Base-by-base conservation (phyloP, 2,888 invertebrate genomes). In the Octonoba sinensis region DNA sequence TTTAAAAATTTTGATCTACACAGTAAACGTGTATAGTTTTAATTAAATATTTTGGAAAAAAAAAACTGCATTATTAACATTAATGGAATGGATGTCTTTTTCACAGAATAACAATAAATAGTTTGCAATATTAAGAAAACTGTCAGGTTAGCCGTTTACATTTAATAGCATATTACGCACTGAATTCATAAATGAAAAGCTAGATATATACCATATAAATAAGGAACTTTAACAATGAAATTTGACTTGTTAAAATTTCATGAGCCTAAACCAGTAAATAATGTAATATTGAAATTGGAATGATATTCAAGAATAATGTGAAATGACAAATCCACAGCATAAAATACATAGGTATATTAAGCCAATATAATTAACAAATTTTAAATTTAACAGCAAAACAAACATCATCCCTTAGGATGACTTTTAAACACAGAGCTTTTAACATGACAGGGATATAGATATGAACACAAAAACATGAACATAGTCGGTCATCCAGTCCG, bases 381-480 rank as follows among this genome's bases (percentile, higher is more conserved):
- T 46, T 36, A 46, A 24, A 57, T 65, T 51, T 49, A 67, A 71
- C 70, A 65, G 70, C 71, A 64, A 71, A 64, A 77, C 71, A 77
- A 65, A 77, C 71, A 77, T 71, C 54, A 77, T 77, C 36, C 36
- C 36, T 11, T 11, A 59, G 54, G 64, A 71, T 77, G 77, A 77
- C 70, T 70, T 71, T 70, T 71, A 70, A 70, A 77, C 77, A 77
- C 47, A 65, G 59, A 77, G 62, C 64, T 65, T 36, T 56, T 77
- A 71, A 77, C 77, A 74, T 66, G 47, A 77, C 36, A 70, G 64
- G 70, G 70, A 71, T 71, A 77, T 59, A 71, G 71, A 57, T 66
- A 71, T 73, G 69, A 81, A 81, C 77, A 77, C 79, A 81, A 78
- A 79, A 81, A 81, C 72, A 81, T 54, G 59, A 81, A 81, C 79